Percentiles rank a stretch among this genome's conserved stretches.
These are phyloP conservation scores for Eulemur macaco DNA, from an alignment of 2,113 vertebrate species.

Conservation along the genomic window DNA sequence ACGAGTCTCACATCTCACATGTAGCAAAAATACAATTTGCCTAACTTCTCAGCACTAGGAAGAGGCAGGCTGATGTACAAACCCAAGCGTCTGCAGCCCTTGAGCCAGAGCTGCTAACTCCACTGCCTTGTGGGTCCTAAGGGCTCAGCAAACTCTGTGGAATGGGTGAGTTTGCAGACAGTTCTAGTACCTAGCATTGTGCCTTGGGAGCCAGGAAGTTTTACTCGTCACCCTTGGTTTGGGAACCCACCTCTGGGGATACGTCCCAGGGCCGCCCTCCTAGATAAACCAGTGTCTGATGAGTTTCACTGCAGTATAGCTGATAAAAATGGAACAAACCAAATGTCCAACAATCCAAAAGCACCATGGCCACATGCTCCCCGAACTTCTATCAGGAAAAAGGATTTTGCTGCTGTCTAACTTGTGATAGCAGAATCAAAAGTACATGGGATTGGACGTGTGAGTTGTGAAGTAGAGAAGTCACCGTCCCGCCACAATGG, in stretches of 20 bases:
- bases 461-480: background rate
- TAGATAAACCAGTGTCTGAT: background rate
- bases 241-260: too few species aligned
- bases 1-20: background rate
- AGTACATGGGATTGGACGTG: too few species aligned
- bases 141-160: background rate
- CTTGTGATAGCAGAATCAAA: background rate
- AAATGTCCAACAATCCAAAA: background rate
- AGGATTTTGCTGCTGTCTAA: background rate
- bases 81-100: accelerated
- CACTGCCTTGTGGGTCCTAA: background rate
- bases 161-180: accelerated
- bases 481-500: background rate
- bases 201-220: background rate
- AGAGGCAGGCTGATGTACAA: background rate
- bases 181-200: background rate
- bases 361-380: background rate
- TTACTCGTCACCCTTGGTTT: too few species aligned
- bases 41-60: background rate
- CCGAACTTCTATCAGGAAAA: background rate
- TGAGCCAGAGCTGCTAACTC: background rate
- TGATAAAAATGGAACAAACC: too few species aligned
- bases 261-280: background rate
- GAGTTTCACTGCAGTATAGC: background rate
- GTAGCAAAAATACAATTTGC: background rate